These are phyloP conservation scores for Onthophagus sagittarius DNA, from an alignment of 2,888 invertebrate genomes.

Conservation along the genomic window DNA sequence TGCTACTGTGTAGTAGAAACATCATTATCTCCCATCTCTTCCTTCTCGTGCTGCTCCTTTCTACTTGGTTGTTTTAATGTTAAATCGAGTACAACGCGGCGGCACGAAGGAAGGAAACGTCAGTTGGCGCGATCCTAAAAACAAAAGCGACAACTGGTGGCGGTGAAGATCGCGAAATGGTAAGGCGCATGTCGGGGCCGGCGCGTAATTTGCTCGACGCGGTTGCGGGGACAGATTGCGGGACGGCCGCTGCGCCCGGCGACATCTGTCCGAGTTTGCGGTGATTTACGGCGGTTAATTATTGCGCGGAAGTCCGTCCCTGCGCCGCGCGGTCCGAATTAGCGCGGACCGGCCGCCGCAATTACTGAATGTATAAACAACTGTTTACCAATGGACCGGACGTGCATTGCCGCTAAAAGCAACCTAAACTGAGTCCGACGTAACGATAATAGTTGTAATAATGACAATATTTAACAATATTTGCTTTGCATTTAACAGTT, in stretches of 20 bases:
- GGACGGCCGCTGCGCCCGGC: not conserved
- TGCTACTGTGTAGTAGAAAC: too few species aligned
- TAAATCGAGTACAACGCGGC: too few species aligned
- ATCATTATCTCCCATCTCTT: too few species aligned
- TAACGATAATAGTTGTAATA: not conserved
- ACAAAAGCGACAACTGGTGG: not conserved
- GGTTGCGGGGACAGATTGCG: too few species aligned
- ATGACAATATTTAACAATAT: not conserved
- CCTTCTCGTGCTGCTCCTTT: too few species aligned
- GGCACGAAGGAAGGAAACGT: not conserved
- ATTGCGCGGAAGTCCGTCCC: not conserved
- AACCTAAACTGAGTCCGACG: not conserved
- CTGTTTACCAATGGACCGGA: not conserved
- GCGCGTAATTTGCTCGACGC: not conserved
- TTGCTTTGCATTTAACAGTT: not conserved
- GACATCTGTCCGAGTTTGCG: not conserved
- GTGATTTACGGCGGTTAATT: not conserved
- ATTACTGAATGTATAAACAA: not conserved
- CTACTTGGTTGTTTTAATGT: too few species aligned
- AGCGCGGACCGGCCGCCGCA: not conserved
- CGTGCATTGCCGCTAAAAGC: not conserved
- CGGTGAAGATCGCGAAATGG: not conserved
- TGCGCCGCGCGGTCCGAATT: not conserved
- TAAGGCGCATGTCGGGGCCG: not conserved
- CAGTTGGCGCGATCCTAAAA: not conserved